Evolutionary conservation across 2,888 invertebrate species (phyloP).

Genomic region (Trissolcus brochymenae): DNA sequence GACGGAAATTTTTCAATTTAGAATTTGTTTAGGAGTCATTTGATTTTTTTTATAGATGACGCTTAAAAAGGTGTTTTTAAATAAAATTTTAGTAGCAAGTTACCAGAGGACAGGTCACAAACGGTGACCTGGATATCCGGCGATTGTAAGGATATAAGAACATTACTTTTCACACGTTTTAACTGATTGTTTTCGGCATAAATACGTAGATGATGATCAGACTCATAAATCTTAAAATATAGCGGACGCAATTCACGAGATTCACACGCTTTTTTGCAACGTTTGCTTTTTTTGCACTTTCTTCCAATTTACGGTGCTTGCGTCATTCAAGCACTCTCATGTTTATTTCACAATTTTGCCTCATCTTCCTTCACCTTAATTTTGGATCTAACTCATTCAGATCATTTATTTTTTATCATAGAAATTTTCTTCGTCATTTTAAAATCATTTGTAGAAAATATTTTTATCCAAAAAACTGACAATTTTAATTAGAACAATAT

Average conservation of each 20-base stretch:
- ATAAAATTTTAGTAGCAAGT: slow-evolving; percentile 29
- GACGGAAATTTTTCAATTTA: too few relatives aligned
- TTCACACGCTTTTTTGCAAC: slow-evolving; percentile 8
- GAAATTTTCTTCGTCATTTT: slow-evolving; percentile 10
- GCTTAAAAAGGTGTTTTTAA: too few relatives aligned
- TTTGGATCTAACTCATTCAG: background rate
- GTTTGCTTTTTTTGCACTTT: slow-evolving; percentile 13
- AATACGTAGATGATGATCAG: slow-evolving; percentile 24
- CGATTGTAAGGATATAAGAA: slow-evolving; percentile 66
- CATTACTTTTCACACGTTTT: slow-evolving; percentile 49
- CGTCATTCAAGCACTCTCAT: background rate
- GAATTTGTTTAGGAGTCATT: too few relatives aligned
- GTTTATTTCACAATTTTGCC: background rate
- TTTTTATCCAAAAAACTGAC: too few relatives aligned
- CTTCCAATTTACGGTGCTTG: slow-evolving; percentile 8
- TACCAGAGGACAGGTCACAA: slow-evolving; percentile 58
- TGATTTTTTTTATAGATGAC: too few relatives aligned
- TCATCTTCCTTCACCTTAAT: background rate
- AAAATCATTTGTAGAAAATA: slow-evolving; percentile 8
- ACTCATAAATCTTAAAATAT: slow-evolving; percentile 28
- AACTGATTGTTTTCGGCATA: slow-evolving; percentile 37
- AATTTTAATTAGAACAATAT: too few relatives aligned
- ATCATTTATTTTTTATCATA: background rate
- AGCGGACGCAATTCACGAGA: slow-evolving; percentile 10
- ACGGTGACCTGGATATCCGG: slow-evolving; percentile 73